Evolutionary conservation across 2,888 invertebrate species (phyloP).

Genomic region (Hydrotaea cyrtoneurina): DNA sequence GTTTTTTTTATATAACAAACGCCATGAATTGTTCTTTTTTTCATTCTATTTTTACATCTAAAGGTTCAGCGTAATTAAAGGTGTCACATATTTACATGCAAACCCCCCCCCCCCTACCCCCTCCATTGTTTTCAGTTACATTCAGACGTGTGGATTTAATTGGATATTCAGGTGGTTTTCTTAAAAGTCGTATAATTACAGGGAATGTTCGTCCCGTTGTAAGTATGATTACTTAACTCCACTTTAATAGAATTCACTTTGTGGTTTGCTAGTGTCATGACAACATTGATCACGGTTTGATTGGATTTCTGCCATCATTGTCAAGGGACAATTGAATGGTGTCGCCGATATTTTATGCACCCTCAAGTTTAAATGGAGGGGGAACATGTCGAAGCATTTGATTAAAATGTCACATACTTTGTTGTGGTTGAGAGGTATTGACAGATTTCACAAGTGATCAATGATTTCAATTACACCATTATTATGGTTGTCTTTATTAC

Average conservation of each 20-base stretch:
- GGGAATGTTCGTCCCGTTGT: background rate
- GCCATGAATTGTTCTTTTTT: slow-evolving; percentile 12
- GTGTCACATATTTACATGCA: slow-evolving; percentile 33
- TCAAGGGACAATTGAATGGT: too few species aligned
- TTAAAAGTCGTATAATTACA: background rate
- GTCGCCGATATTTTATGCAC: too few species aligned
- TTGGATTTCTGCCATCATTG: background rate
- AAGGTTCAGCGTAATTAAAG: slow-evolving; percentile 32
- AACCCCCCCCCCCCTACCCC: slow-evolving; percentile 34
- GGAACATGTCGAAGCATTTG: background rate
- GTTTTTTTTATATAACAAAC: background rate
- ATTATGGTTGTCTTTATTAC: background rate
- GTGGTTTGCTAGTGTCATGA: background rate
- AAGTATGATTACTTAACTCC: background rate
- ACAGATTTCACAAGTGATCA: slow-evolving; percentile 19
- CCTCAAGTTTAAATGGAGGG: background rate
- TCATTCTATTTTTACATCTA: background rate
- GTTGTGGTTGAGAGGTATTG: background rate
- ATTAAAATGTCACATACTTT: slow-evolving; percentile 24
- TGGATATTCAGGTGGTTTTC: background rate
- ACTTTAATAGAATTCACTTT: background rate
- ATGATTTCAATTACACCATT: background rate
- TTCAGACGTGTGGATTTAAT: slow-evolving; percentile 7
- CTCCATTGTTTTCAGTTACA: slow-evolving; percentile 42
- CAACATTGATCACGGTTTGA: background rate